A percentile compares a stretch with the other conserved stretches of the same genome.
These are phyloP conservation scores for Congeria kusceri DNA, from an alignment of 2,888 invertebrate species.

Conservation along the genomic window DNA sequence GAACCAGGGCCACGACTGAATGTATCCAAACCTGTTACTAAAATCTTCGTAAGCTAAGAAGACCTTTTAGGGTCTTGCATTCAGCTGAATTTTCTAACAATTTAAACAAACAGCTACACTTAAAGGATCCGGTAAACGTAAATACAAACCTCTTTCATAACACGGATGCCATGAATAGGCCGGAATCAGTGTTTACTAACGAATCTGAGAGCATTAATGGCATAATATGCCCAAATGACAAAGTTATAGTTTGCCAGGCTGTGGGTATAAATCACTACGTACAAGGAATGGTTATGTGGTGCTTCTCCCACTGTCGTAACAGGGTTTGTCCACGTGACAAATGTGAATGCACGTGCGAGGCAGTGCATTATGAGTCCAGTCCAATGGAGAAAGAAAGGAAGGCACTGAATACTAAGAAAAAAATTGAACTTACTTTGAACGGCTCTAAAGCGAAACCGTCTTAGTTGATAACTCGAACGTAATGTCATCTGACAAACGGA, in stretches of 20 bases:
- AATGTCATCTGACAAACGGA: neutral
- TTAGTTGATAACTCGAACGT: neutral
- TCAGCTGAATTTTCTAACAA: too few relatives aligned
- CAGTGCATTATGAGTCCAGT: neutral
- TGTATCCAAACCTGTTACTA: too few relatives aligned
- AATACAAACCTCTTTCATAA: too few relatives aligned
- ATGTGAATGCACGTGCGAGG: constrained; percentile 33
- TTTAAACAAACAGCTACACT: too few relatives aligned
- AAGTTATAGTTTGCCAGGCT: constrained; percentile 37
- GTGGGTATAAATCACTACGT: constrained; percentile 30
- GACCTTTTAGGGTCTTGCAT: too few relatives aligned
- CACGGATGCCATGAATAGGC: too few relatives aligned
- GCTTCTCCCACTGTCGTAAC: constrained; percentile 49
- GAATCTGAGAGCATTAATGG: too few relatives aligned
- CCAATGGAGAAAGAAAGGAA: neutral
- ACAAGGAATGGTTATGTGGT: constrained; percentile 59
- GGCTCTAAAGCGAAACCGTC: constrained; percentile 11
- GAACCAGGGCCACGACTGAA: too few relatives aligned
- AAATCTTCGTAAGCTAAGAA: too few relatives aligned
- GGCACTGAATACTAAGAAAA: constrained; percentile 12
- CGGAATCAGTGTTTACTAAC: too few relatives aligned
- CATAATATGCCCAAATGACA: constrained; percentile 3
- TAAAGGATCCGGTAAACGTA: too few relatives aligned
- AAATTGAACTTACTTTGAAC: constrained; percentile 12
- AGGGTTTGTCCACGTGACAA: constrained; percentile 41